phyloP scores from a whole-genome alignment of 1,140 invertebrate species.

The Armadillidium nasatum region DNA sequence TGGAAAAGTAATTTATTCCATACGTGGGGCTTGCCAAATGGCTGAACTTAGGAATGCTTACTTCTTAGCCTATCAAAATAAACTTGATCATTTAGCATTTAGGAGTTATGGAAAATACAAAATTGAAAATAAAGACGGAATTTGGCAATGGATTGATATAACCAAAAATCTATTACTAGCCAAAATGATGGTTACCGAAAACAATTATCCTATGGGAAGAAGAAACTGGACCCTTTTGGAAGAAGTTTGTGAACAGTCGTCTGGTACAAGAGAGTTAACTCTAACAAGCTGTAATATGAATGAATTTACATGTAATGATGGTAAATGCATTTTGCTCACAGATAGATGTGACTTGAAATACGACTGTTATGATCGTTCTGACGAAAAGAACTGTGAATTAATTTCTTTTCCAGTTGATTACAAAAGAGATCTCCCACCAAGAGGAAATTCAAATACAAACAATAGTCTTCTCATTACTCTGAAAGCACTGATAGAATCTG shows the following conservation, averaged over 20 bases:
- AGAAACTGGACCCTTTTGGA: background rate
- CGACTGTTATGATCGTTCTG: constrained; percentile 29
- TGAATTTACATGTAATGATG: constrained; percentile 25
- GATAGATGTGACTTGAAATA: constrained; percentile 24
- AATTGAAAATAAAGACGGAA: constrained; percentile 14
- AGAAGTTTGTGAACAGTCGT: constrained; percentile 9
- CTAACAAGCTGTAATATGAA: constrained; percentile 1
- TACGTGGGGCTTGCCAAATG: constrained; percentile 20
- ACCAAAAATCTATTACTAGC: background rate
- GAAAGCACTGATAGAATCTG: constrained; percentile 35
- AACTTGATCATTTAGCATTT: background rate
- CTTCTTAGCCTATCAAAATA: constrained; percentile 18
- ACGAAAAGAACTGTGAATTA: constrained; percentile 31
- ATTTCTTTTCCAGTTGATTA: constrained; percentile 25
- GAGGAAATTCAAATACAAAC: background rate
- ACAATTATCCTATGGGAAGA: constrained; percentile 26
- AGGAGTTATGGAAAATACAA: constrained; percentile 9
- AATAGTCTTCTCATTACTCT: constrained; percentile 29
- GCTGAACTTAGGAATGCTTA: constrained; percentile 1
- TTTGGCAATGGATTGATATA: constrained; percentile 17
- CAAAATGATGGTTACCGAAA: background rate
- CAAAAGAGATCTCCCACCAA: constrained; percentile 18
- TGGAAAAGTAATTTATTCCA: background rate
- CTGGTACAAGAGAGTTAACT: constrained; percentile 9
- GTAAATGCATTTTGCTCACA: constrained; percentile 17